phyloP scores from a whole-genome alignment of 1,140 invertebrate genomes.

The Dinothrombium tinctorium region DNA sequence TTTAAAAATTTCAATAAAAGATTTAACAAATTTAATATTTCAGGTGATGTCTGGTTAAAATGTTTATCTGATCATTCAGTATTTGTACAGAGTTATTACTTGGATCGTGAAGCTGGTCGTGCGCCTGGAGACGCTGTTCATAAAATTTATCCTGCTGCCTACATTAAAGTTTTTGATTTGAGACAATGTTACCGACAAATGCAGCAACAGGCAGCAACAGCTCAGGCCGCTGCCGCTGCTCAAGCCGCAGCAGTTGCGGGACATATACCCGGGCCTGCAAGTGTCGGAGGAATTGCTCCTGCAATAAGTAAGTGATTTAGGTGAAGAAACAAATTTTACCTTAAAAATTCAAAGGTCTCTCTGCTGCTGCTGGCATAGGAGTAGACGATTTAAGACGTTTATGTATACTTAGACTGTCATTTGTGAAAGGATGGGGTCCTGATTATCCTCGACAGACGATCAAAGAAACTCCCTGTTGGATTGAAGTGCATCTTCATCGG shows the following conservation, averaged over 20 bases:
- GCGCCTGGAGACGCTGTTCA: constrained; percentile 92
- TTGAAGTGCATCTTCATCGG: constrained; percentile 84
- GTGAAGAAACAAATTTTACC: no score
- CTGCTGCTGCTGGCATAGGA: constrained; percentile 75
- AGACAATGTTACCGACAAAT: constrained; percentile 88
- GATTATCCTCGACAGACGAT: constrained; percentile 89
- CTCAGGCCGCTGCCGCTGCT: constrained; percentile 75
- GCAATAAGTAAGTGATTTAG: no score
- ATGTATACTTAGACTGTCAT: constrained; percentile 84
- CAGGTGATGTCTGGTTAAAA: constrained; percentile 73
- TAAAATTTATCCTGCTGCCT: constrained; percentile 91
- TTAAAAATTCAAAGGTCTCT: constrained; percentile 37
- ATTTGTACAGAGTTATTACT: constrained; percentile 94
- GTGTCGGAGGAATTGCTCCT: constrained; percentile 31
- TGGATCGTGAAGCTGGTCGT: constrained; percentile 83
- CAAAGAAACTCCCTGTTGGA: constrained; percentile 96
- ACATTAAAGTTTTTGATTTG: constrained; percentile 59
- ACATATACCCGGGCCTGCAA: constrained; percentile 34
- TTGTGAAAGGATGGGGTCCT: constrained; percentile 99
- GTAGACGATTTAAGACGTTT: constrained; percentile 86
- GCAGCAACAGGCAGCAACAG: constrained; percentile 71
- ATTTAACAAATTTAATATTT: not conserved
- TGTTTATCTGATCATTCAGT: constrained; percentile 93
- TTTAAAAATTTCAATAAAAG: not conserved
- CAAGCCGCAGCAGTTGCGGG: constrained; percentile 90